Base-by-base conservation (phyloP, 2,113 vertebrate species). In the Xiphorhynchus elegans region DNA sequence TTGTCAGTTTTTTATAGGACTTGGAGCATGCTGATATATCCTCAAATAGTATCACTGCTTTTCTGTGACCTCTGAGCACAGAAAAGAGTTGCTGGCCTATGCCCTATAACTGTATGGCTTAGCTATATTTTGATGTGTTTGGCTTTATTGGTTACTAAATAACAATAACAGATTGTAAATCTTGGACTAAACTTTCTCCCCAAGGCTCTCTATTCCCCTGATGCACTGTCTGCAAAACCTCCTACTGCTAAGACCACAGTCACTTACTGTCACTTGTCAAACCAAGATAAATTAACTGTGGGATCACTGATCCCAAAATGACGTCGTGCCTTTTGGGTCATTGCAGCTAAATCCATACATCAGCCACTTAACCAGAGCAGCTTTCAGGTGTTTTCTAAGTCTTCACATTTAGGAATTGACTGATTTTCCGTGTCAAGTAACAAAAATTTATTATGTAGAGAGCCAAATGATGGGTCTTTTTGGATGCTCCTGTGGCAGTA, bases 11-110 rank as follows among this genome's bases (percentile, higher is more conserved):
- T 89, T 94, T 73, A 18, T 46, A 62, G 64, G 47, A 59, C 33
- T 1, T 42, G 68, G 37, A 67, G 21, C 11, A 74, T 1, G 1
- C 11, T 3, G 2, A 1, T 50, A 18, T 1, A 4, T 58, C 25
- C 28, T 63, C 28, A n/a, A 9, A 42, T 1, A 13, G 10, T 44
- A 47, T 35, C 8, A 68, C 44, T 93, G 37, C 49, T 92, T 83
- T 73, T 63, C 46, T 46, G 17, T 66, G 26, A 56, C 37, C 31
- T 42, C 25, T 29, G 23, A n/a, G 4, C 46, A n/a, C 1, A 49
- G 26, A 58, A 68, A 28, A 78, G n/a, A 3, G 4, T 56, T 78
- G 21, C n/a, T 92, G 31, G 17, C 68, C 42, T 35, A 2, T 85
- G 33, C 8, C n/a, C 11, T 49, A 1, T 7, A 69, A 7, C 52